phyloP scores from a whole-genome alignment of 2,888 invertebrate genomes.

The Amphipoea oculea region DNA sequence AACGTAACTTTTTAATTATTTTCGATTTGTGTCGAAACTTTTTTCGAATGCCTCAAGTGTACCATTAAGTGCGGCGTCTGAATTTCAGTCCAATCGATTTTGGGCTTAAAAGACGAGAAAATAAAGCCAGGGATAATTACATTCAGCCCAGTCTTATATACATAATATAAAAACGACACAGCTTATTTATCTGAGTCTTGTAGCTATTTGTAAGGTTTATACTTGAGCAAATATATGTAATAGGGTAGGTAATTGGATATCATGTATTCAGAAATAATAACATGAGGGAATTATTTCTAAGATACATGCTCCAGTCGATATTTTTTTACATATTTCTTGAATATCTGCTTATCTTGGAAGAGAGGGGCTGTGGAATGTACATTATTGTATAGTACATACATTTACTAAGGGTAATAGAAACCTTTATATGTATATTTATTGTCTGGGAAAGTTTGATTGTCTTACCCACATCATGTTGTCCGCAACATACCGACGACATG shows the following conservation, averaged over 20 bases:
- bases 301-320: background rate
- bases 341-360: background rate
- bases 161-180: conserved; percentile 11
- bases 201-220: conserved; percentile 10
- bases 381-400: background rate
- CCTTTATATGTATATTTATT: background rate
- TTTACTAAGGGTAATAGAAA: background rate
- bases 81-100: conserved; percentile 68
- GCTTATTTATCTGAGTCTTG: conserved; percentile 18
- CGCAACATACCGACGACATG: background rate
- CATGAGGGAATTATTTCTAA: background rate
- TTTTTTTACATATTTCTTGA: background rate
- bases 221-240: conserved; percentile 18
- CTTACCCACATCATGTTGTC: background rate
- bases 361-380: background rate
- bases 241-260: conserved; percentile 28
- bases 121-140: conserved; percentile 33
- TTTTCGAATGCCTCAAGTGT: conserved; percentile 67
- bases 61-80: conserved; percentile 61
- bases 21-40: conserved; percentile 72
- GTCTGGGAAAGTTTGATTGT: background rate
- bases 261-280: conserved; percentile 26
- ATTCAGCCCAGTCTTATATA: conserved; percentile 10
- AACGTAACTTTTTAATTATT: conserved; percentile 77
- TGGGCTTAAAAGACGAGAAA: conserved; percentile 43